Percentiles rank a stretch among this genome's conserved stretches.
Evolutionary conservation across 2,888 invertebrate genomes (phyloP).

Genomic region (Carcina quercana): DNA sequence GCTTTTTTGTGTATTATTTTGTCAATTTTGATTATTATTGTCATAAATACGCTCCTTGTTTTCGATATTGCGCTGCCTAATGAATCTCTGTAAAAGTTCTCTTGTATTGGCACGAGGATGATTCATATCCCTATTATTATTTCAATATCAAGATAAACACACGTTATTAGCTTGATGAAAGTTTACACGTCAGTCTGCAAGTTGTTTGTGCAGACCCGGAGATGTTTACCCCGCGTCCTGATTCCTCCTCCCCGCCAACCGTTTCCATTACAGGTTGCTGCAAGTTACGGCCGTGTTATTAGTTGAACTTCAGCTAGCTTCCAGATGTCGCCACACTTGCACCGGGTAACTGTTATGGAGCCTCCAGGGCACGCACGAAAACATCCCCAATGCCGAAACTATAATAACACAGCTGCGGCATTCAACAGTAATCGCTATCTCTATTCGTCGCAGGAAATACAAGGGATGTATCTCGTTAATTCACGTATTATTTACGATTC

Average conservation of each 20-base stretch:
- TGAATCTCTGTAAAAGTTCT: too few relatives aligned
- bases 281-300: constrained; percentile 48
- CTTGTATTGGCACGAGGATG: too few relatives aligned
- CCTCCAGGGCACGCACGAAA: constrained; percentile 39
- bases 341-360: constrained; percentile 37
- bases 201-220: constrained; percentile 13
- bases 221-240: constrained; percentile 20
- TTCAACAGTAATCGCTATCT: constrained; percentile 20
- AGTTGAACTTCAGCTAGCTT: constrained; percentile 39
- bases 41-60: too few relatives aligned
- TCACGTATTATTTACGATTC: constrained; percentile 65
- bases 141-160: not conserved
- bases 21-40: too few relatives aligned
- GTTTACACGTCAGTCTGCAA: constrained; percentile 2
- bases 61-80: too few relatives aligned
- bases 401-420: constrained; percentile 38
- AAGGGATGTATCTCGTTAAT: constrained; percentile 60
- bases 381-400: constrained; percentile 31
- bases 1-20: too few relatives aligned
- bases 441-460: constrained; percentile 30
- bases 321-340: constrained; percentile 50
- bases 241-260: constrained; percentile 16
- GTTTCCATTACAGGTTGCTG: constrained; percentile 41
- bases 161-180: constrained; percentile 1
- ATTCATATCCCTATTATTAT: not conserved